Base-by-base conservation (phyloP, 1,140 invertebrate species). In the Drosophila lacteicornis region DNA sequence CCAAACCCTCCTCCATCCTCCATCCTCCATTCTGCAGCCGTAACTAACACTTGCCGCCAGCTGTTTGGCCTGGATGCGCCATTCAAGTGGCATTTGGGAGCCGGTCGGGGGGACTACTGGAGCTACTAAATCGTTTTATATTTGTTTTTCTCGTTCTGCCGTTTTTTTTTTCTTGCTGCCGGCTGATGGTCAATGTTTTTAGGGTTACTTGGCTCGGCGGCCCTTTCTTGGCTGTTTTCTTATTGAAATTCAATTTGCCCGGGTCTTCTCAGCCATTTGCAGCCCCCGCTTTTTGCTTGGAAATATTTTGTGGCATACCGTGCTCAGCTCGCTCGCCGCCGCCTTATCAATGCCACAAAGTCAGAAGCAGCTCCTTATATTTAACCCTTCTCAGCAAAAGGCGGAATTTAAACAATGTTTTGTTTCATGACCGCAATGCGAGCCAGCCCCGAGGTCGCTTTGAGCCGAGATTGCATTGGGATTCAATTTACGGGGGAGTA, bases 41-140 rank as follows among this genome's bases (percentile, higher is more conserved):
- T 73, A 71, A 73, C 81, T 69, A 80, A 88, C 81, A 88, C 81
- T 88, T 90, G 85, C 86, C 85, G 62, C 81, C 86, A 90, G 85
- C 81, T 82, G 75, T 85, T 85, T 90, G 49, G 63, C 80, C 60
- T 65, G 65, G 71, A 80, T 77, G 67, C 71, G 82, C 60, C 61
- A 78, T 80, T 62, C 51, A 85, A 84, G 75, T 74, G 81, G 74
- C 77, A 77, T 53, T 70, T 74, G 57, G 67, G 67, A 79, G 53
- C 9, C 19, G 53, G 19, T 2, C 11, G 53, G 22, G 22, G 53
- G 30, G 53, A n/a, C 38, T 25, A 56, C 53, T 38, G 53, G 19
- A 56, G 85, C 85, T 90, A 91, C 81, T 90, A 90, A 90, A 90
- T 90, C 86, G 81, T 90, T 90, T 73, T 90, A 85, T 75, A 90